Conservation (phyloP, 2,888 invertebrate genomes). For the Andrena camellia region DNA sequence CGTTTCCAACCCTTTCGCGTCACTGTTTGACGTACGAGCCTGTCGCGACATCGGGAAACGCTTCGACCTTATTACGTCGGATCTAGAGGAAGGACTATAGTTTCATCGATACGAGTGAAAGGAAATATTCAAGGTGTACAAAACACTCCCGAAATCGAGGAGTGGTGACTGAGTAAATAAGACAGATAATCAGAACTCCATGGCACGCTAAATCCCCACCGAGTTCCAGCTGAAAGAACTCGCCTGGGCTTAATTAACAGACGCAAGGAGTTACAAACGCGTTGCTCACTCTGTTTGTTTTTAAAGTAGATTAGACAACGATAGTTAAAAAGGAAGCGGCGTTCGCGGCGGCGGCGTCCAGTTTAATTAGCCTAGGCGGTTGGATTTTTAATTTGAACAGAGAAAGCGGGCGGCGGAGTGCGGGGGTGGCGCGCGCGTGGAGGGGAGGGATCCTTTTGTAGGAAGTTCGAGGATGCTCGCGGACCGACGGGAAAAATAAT, state of each 20-base stretch:
- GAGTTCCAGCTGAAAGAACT: conserved; percentile 1
- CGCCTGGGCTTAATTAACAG: conserved; percentile 38
- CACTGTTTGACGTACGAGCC: too few species aligned
- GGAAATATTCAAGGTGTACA: too few species aligned
- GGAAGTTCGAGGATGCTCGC: background rate
- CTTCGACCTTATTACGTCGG: too few species aligned
- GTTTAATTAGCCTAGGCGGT: conserved; percentile 40
- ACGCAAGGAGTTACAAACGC: conserved; percentile 20
- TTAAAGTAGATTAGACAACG: conserved; percentile 42
- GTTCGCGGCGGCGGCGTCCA: conserved; percentile 8
- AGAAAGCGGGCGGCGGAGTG: background rate
- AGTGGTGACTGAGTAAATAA: background rate
- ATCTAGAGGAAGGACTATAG: too few species aligned
- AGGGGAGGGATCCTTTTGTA: background rate
- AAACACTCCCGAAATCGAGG: too few species aligned
- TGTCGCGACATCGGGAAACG: too few species aligned
- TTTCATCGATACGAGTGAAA: too few species aligned
- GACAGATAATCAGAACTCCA: conserved; percentile 9
- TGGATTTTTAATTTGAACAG: conserved; percentile 25
- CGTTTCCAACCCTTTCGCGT: background rate
- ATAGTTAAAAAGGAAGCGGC: conserved; percentile 14
- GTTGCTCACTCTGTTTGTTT: conserved; percentile 16
- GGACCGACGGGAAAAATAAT: conserved; percentile 19
- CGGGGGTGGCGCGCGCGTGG: too few species aligned
- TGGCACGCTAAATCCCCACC: conserved; percentile 19